phyloP scores from a whole-genome alignment of 53 echinoderm and acorn worm species.

The Henricia sp. region DNA sequence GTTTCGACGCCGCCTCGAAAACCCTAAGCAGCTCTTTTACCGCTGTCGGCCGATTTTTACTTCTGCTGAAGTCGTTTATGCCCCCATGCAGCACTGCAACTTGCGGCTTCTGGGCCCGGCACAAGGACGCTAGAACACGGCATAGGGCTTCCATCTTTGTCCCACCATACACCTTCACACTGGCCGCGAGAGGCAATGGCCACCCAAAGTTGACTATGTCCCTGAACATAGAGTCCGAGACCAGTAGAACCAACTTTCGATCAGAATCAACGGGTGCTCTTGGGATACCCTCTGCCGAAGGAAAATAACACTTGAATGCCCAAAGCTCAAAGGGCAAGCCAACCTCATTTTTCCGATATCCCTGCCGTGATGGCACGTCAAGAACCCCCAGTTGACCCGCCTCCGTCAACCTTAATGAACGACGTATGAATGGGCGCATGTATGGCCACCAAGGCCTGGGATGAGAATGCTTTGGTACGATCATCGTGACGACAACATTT shows the following conservation, averaged over 20 bases:
- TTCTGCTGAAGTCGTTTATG: conserved; percentile 18
- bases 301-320: conserved; percentile 31
- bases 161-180: not conserved
- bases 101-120: not conserved
- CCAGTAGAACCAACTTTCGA: not conserved
- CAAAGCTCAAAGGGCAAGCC: no score
- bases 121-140: not conserved
- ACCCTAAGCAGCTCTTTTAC: conserved; percentile 3
- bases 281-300: not conserved
- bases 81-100: conserved; percentile 13
- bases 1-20: conserved; percentile 12
- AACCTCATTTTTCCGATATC: not conserved
- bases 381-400: conserved; percentile 17
- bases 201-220: conserved; percentile 3
- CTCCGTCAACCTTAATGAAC: not conserved
- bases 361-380: not conserved
- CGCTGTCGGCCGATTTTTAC: not conserved
- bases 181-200: not conserved
- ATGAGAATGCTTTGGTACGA: conserved; percentile 18
- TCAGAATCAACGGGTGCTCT: not conserved
- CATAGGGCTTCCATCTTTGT: conserved; percentile 33
- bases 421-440: not conserved
- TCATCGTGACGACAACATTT: not conserved
- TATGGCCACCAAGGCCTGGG: conserved; percentile 39
- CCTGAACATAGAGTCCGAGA: conserved; percentile 19